Conservation (phyloP, 2,797 vertebrate genomes). For the Liasis olivaceus region DNA sequence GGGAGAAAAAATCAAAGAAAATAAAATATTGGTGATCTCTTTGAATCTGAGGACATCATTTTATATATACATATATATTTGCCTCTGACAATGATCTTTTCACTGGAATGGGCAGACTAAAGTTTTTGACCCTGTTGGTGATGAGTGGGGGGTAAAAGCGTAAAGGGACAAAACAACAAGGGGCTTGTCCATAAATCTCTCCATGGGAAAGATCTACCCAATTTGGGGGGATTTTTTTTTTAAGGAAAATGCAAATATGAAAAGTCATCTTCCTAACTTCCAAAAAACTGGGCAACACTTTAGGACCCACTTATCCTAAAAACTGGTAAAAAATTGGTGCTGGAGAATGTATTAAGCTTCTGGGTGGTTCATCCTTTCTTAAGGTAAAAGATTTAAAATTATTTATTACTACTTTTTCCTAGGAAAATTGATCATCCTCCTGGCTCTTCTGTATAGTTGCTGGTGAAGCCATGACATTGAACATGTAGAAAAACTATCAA, state of each 20-base stretch:
- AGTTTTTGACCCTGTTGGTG: background rate
- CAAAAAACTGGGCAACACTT: background rate
- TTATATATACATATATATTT: too few relatives aligned
- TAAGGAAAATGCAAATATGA: background rate
- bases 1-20: too few relatives aligned
- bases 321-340: background rate
- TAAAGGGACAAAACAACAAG: background rate
- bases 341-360: background rate
- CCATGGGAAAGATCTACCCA: background rate
- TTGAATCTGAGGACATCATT: too few relatives aligned
- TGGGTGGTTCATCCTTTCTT: background rate
- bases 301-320: background rate
- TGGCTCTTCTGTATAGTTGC: background rate
- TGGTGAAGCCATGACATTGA: background rate
- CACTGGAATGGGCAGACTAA: background rate
- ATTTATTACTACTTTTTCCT: background rate
- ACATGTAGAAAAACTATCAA: background rate
- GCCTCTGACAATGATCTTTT: background rate
- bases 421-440: conserved; percentile 4
- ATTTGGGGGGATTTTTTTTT: background rate
- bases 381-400: background rate
- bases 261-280: background rate
- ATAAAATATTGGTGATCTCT: background rate
- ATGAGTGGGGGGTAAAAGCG: background rate
- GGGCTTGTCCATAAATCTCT: background rate